Conservation (phyloP, 2,797 vertebrate species). For the Moxostoma hubbsi region DNA sequence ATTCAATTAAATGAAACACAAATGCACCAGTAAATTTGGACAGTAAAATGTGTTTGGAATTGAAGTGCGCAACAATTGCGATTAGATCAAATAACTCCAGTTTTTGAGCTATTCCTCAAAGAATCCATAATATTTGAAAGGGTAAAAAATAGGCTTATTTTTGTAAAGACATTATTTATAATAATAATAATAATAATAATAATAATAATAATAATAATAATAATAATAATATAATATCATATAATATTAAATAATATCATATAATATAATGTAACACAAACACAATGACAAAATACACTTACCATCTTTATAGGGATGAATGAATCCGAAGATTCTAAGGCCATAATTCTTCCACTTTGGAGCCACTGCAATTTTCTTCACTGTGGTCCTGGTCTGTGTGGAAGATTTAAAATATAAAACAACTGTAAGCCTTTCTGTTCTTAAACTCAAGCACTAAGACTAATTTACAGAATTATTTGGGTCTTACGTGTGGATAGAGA, state of each 20-base stretch:
- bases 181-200: background rate
- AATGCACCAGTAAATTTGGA: too few species aligned
- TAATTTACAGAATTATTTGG: slow-evolving; percentile 17
- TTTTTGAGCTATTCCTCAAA: background rate
- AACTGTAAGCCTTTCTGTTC: slow-evolving; percentile 13
- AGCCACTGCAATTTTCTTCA: slow-evolving; percentile 86
- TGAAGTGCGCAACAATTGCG: background rate
- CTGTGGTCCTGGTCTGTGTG: slow-evolving; percentile 81
- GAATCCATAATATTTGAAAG: background rate
- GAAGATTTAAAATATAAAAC: slow-evolving; percentile 37
- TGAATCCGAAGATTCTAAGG: slow-evolving; percentile 85
- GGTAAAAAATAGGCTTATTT: background rate
- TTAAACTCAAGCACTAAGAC: slow-evolving; percentile 25
- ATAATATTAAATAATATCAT: too few species aligned
- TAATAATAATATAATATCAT: too few species aligned
- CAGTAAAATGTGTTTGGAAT: too few species aligned
- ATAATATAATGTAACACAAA: too few species aligned
- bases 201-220: background rate
- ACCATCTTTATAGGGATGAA: slow-evolving; percentile 89
- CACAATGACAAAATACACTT: slow-evolving; percentile 45
- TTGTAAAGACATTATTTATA: background rate
- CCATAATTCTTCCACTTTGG: slow-evolving; percentile 91
- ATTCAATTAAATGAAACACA: too few species aligned
- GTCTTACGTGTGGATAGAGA: slow-evolving; percentile 84
- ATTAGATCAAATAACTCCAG: background rate